Percentiles rank a stretch among this genome's conserved stretches.
Evolutionary conservation across 2,113 vertebrate genomes (phyloP).

Genomic region (Arothron firmamentum): DNA sequence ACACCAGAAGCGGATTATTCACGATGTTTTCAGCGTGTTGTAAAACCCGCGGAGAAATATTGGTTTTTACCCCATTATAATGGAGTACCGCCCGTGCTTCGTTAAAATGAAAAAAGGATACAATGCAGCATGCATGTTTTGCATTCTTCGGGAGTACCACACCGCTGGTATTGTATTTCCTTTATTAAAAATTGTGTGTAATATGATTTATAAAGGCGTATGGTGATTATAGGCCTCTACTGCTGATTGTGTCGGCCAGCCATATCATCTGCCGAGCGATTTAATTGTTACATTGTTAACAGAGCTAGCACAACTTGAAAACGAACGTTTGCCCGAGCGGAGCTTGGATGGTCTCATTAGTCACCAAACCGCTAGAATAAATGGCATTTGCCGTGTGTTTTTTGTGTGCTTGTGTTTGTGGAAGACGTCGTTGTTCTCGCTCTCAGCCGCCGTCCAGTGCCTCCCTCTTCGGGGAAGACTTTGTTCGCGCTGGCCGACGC

Average conservation of each 20-base stretch:
- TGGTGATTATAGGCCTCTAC: constrained; percentile 61
- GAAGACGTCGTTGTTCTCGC: constrained; percentile 65
- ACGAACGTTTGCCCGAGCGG: constrained; percentile 41
- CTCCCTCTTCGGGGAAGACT: constrained; percentile 76
- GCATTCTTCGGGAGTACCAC: constrained; percentile 65
- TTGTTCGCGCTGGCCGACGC: constrained; percentile 76
- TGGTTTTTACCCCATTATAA: constrained; percentile 65
- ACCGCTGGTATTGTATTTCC: constrained; percentile 64
- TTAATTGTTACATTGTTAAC: constrained; percentile 72
- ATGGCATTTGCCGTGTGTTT: constrained; percentile 8
- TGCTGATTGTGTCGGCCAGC: constrained; percentile 65
- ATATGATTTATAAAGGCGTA: constrained; percentile 53
- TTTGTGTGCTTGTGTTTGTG: constrained; percentile 30
- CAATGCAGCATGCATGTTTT: constrained; percentile 70
- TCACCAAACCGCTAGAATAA: constrained; percentile 23
- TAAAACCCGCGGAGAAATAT: constrained; percentile 70
- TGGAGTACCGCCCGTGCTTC: constrained; percentile 70
- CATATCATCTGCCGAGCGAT: constrained; percentile 64
- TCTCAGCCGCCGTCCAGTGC: constrained; percentile 65
- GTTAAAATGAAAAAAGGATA: constrained; percentile 69
- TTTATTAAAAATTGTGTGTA: constrained; percentile 39
- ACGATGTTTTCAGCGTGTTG: constrained; percentile 64
- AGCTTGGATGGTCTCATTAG: constrained; percentile 38
- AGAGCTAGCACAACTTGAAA: constrained; percentile 67
- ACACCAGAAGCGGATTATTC: constrained; percentile 66